Evolutionary conservation across 1,140 invertebrate species (phyloP).

Genomic region (Meloidogyne floridensis): DNA sequence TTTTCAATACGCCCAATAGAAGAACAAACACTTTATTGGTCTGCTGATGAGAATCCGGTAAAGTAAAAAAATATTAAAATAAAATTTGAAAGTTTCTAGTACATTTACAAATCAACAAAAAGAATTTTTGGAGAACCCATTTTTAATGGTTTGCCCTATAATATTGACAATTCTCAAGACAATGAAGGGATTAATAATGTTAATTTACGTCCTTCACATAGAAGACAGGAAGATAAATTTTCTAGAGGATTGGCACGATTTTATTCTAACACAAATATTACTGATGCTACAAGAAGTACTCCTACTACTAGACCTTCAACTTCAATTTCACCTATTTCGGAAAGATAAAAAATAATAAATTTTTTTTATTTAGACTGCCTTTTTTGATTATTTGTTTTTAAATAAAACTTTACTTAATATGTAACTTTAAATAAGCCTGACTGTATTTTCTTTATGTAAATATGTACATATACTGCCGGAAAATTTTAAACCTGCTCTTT

Average conservation of each 20-base stretch:
- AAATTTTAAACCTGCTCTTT: no score
- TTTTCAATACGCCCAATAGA: constrained; percentile 59
- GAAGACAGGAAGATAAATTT: background rate
- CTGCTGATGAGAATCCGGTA: constrained; percentile 63
- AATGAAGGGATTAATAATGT: background rate
- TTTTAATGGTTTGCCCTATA: constrained; percentile 53
- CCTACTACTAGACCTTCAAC: no score
- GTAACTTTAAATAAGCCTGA: no score
- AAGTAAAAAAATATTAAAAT: background rate
- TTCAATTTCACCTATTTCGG: no score
- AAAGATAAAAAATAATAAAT: no score
- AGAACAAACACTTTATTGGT: constrained; percentile 65
- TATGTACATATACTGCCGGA: no score
- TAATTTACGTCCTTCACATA: background rate
- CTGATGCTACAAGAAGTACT: no score
- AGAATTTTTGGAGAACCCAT: constrained; percentile 60
- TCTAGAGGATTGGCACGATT: background rate
- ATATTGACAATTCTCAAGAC: constrained; percentile 5
- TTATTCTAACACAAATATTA: background rate
- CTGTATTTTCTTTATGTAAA: no score
- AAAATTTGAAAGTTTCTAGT: constrained; percentile 22
- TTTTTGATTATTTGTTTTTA: no score
- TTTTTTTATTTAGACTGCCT: no score
- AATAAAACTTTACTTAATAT: no score
- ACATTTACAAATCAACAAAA: constrained; percentile 64